Evolutionary conservation across 2,888 invertebrate genomes (phyloP), one percentile per base, ranked within the genome.

Genomic region (Ochropleura leucogaster): DNA sequence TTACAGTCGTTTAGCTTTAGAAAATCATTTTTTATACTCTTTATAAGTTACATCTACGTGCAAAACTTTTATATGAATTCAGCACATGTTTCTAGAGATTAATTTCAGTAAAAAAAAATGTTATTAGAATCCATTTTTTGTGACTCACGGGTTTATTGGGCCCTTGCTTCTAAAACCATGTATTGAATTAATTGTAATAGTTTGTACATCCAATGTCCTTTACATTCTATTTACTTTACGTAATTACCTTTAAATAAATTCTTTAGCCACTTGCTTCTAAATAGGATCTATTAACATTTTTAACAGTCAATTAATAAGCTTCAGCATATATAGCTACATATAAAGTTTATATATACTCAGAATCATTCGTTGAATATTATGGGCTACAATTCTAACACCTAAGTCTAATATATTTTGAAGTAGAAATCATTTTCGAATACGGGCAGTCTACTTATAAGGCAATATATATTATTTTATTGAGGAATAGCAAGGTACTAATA

Each of bases 401-500:
- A 85, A 42, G 4, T 78, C 69, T 79, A 79, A 85, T 83, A 72
- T 71, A 81, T 20, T 49, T 47, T 72, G 71, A 62, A 71, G 49
- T 72, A 73, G 64, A 74, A 82, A 69, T 68, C 0, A 70, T 82
- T 77, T 14, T 84, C 30, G 40, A 77, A 82, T 59, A 77, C 64
- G 71, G 68, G 66, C 85, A 83, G 85, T 83, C 85, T 81, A 84
- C 85, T 68, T 72, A 57, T 84, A 86, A 84, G 87, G 84, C 84
- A 55, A 84, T 86, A 86, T 53, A 86, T 84, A 84, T 69, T 3
- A 66, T 74, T 70, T 65, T 74, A 64, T 68, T 60, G 57, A 55
- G 81, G 67, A 74, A 80, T 70, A 57, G 64, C 69, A 84, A 74
- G n/a, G 18, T 67, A 64, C 59, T 69, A 49, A 20, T 67, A 63